These are phyloP conservation scores for Cricetomys ansorgei DNA, from an alignment of 2,113 vertebrate genomes.

Conservation along the genomic window DNA sequence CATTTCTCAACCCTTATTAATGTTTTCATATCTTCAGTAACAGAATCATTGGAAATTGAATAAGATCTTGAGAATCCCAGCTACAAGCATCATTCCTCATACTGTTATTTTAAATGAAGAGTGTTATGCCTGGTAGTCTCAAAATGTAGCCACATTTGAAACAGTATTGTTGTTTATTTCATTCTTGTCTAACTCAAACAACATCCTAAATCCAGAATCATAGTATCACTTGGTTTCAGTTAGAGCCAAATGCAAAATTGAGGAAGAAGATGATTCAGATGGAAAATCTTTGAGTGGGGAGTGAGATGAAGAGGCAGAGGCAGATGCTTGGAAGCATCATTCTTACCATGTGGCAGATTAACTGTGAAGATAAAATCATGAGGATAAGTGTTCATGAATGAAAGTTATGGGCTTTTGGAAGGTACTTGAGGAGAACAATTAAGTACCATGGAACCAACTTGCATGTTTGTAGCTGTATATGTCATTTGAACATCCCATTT, in stretches of 20 bases:
- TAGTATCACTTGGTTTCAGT: constrained; percentile 4
- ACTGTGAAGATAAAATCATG: background rate
- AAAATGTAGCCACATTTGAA: constrained; percentile 15
- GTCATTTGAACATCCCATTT: background rate
- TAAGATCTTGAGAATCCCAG: constrained; percentile 31
- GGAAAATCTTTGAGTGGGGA: background rate
- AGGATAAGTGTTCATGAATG: background rate
- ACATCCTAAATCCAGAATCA: background rate
- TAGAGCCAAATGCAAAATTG: constrained; percentile 24
- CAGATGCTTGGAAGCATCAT: background rate
- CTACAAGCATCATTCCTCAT: background rate
- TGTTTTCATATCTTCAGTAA: constrained; percentile 44
- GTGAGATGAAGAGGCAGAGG: background rate
- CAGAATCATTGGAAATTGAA: constrained; percentile 60
- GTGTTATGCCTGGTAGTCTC: background rate
- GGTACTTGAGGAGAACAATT: background rate
- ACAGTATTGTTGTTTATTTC: constrained; percentile 51
- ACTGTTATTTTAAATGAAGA: constrained; percentile 55
- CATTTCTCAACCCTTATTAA: constrained; percentile 64
- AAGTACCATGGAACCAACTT: background rate
- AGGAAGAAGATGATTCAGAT: constrained; percentile 37
- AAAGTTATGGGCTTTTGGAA: background rate
- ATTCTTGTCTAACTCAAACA: background rate
- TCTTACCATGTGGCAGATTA: background rate
- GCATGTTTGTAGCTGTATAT: background rate